Evolutionary conservation across 2,113 vertebrate species (phyloP).

Genomic region (Gorilla gorilla): DNA sequence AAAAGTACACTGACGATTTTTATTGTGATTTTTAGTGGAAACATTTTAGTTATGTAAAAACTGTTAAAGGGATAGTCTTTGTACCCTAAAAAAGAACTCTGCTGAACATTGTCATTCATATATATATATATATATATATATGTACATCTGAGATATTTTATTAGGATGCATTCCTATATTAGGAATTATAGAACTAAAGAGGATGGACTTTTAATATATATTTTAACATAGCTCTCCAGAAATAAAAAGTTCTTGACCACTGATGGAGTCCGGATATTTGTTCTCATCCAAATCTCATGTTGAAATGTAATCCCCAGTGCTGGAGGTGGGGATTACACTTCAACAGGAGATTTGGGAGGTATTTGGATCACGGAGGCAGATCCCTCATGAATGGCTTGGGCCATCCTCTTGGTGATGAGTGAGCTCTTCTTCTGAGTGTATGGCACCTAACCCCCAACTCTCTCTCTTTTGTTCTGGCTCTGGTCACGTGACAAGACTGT

Average conservation of each 20-base stretch:
- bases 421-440: too few relatives aligned
- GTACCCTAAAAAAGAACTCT: neutral
- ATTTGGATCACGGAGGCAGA: too few relatives aligned
- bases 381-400: too few relatives aligned
- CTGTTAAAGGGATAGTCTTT: neutral
- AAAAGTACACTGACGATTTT: neutral
- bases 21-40: neutral
- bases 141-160: neutral
- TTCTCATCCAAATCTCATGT: too few relatives aligned
- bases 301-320: too few relatives aligned
- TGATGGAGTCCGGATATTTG: too few relatives aligned
- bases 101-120: neutral
- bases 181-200: neutral
- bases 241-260: neutral
- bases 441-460: too few relatives aligned
- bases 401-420: too few relatives aligned
- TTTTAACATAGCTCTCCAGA: neutral
- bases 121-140: neutral
- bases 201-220: neutral
- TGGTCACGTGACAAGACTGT: too few relatives aligned
- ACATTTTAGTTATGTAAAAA: neutral
- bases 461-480: too few relatives aligned
- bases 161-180: neutral
- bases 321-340: too few relatives aligned
- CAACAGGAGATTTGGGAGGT: too few relatives aligned